Base-by-base conservation (phyloP, 2,797 vertebrate genomes). In the Dipus sagitta region DNA sequence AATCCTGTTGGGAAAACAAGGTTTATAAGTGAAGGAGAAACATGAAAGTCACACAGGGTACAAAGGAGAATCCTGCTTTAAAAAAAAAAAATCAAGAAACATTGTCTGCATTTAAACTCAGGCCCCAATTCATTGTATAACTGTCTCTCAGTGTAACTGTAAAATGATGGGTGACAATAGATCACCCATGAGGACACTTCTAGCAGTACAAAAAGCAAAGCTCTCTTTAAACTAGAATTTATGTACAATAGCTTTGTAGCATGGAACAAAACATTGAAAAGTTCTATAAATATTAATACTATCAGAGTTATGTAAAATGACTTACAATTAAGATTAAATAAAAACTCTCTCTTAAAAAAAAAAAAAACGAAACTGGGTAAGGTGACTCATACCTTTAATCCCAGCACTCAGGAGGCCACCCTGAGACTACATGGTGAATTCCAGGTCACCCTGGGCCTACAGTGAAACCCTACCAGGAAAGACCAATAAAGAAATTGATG, bases 221-320 rank as follows among this genome's bases (percentile, higher is more conserved):
- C 7, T 76, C 82, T 76, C 15, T 68, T 68, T 64, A 79, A 83
- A 75, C n/a, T 47, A 47, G 30, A 64, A 47, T 42, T 15, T 77
- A 6, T 17, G 15, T 64, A 52, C 64, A 71, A n/a, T 68, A 76
- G 71, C 21, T 85, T 93, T 15, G 75, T 15, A 62, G 17, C 32
- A 52, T 6, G 58, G 8, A 75, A 12, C 28, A 20, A 68, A 76
- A 32, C 23, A 74, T 65, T 24, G 58, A 94, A 88, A 83, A 80
- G 58, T 90, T 86, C 64, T 92, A 3, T 79, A 88, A 77, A 52
- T 86, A 23, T 64, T 60, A 42, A 85, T 67, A 79, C 26, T 38
- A 15, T 79, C 23, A 54, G 26, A 88, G 9, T 30, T 76, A 18
- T 47, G 75, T 17, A 72, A 71, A 24, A 60, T n/a, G 62, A 94